Evolutionary conservation across 2,797 vertebrate species (phyloP).

Genomic region (Pseudocheirus occidentalis): DNA sequence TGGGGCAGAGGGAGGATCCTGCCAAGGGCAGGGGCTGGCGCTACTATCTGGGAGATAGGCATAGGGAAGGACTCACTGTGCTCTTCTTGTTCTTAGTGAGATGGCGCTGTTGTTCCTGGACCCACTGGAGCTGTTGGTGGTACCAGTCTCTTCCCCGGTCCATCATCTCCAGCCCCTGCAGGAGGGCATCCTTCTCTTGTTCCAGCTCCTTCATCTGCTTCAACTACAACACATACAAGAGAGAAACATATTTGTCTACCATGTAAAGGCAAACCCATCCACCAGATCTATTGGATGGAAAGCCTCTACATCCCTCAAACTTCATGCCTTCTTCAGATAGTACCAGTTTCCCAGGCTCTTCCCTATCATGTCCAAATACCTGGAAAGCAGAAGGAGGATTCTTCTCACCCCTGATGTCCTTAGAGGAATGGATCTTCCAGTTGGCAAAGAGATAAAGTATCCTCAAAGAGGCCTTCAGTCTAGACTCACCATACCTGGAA

Average conservation of each 20-base stretch:
- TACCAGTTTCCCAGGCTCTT: not conserved
- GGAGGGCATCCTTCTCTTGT: conserved; percentile 93
- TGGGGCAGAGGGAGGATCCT: not conserved
- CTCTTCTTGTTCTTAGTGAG: conserved; percentile 87
- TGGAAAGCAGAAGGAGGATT: not conserved
- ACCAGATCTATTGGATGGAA: not conserved
- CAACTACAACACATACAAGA: conserved; percentile 83
- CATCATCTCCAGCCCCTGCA: conserved; percentile 94
- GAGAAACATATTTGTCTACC: not conserved
- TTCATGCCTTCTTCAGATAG: not conserved
- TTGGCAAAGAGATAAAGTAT: not conserved
- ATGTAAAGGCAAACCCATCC: not conserved
- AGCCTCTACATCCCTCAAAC: not conserved
- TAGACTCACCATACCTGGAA: not conserved
- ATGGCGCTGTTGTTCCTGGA: conserved; percentile 91
- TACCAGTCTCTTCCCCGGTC: conserved; percentile 93
- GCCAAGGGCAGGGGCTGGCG: not conserved
- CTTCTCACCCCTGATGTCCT: not conserved
- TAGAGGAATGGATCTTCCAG: not conserved
- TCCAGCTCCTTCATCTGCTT: conserved; percentile 96
- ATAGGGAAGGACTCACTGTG: conserved; percentile 80
- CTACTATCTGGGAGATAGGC: not conserved
- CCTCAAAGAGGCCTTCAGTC: not conserved
- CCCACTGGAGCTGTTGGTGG: conserved; percentile 92
- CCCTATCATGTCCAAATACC: not conserved